Conservation (phyloP, 1,140 invertebrate species). For the Globodera rostochiensis region DNA sequence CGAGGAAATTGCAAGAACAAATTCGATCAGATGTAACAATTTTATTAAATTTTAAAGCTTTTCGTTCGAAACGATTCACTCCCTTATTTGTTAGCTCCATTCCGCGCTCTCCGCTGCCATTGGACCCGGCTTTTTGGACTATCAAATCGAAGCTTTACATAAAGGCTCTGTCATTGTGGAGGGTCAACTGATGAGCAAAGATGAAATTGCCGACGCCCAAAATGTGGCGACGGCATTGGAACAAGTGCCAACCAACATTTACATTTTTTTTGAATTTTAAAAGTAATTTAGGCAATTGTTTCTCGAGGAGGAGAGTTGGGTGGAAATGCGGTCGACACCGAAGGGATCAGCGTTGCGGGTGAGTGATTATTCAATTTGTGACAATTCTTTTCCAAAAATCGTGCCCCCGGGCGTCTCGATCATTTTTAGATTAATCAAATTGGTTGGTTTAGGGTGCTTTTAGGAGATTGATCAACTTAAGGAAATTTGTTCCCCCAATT, state of each 20-base stretch:
- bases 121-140: conserved; percentile 8
- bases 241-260: neutral
- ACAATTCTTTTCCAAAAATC: no score
- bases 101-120: neutral
- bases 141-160: neutral
- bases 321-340: conserved; percentile 19
- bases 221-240: conserved; percentile 18
- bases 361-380: neutral
- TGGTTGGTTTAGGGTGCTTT: no score
- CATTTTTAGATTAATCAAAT: no score
- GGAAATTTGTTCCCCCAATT: no score
- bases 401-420: no score
- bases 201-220: conserved; percentile 15
- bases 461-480: neutral
- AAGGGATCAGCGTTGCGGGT: conserved; percentile 10
- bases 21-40: conserved; percentile 4
- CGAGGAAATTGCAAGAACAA: conserved; percentile 18
- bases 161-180: conserved; percentile 16
- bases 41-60: neutral
- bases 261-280: neutral
- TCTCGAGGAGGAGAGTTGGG: conserved; percentile 17
- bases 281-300: conserved; percentile 16
- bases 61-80: no score
- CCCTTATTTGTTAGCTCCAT: neutral
- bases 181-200: conserved; percentile 12